Evolutionary conservation across 2,888 invertebrate genomes (phyloP).

Genomic region (Luperina testacea): DNA sequence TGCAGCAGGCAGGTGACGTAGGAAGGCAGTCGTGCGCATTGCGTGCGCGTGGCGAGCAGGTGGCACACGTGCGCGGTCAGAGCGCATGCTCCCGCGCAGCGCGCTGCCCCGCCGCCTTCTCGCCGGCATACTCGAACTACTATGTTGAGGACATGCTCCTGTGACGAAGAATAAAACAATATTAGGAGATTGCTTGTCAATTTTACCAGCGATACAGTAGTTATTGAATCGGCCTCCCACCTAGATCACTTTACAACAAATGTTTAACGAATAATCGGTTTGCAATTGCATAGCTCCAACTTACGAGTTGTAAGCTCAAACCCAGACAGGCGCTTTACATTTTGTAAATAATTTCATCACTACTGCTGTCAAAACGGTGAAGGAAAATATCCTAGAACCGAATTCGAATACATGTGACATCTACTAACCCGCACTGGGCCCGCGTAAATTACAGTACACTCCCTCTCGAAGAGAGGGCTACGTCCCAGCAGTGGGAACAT

Average conservation of each 20-base stretch:
- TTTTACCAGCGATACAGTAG: background rate
- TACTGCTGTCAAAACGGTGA: no score
- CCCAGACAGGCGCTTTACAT: no score
- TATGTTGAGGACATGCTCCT: slow-evolving; percentile 97
- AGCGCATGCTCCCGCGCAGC: slow-evolving; percentile 96
- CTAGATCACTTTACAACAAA: no score
- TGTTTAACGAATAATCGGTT: background rate
- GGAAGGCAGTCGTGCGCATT: slow-evolving; percentile 78
- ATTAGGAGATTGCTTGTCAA: background rate
- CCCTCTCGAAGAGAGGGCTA: no score
- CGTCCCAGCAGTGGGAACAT: no score
- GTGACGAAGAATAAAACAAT: slow-evolving; percentile 4
- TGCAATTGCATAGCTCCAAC: background rate
- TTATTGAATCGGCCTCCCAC: background rate
- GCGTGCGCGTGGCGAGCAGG: slow-evolving; percentile 77
- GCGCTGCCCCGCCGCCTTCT: slow-evolving; percentile 96
- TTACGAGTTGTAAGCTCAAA: no score
- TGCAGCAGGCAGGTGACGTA: slow-evolving; percentile 87
- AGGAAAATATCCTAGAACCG: no score
- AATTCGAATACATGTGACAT: no score
- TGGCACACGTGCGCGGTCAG: slow-evolving; percentile 91
- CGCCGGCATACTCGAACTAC: slow-evolving; percentile 96
- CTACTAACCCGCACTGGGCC: no score
- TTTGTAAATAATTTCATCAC: no score
- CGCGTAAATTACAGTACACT: no score